These are phyloP conservation scores for Siniperca obscura DNA, from an alignment of 2,797 vertebrate species.

Conservation along the genomic window DNA sequence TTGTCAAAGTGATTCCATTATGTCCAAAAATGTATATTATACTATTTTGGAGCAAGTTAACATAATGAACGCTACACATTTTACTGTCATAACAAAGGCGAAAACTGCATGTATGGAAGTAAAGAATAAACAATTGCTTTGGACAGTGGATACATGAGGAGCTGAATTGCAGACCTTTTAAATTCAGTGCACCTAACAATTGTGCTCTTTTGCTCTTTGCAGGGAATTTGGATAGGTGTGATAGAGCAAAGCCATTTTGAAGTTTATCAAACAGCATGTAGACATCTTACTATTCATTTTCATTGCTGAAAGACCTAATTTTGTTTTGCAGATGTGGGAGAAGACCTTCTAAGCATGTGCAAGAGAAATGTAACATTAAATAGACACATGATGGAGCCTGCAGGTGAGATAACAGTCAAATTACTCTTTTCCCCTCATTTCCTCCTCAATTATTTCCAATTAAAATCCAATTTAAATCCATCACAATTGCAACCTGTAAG, in stretches of 20 bases:
- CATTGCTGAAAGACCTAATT: not conserved
- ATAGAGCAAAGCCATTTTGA: not conserved
- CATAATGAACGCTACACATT: too few relatives aligned
- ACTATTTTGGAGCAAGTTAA: too few relatives aligned
- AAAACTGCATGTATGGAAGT: too few relatives aligned
- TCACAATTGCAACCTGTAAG: too few relatives aligned
- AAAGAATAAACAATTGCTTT: too few relatives aligned
- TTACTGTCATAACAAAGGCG: too few relatives aligned
- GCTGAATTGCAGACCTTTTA: not conserved
- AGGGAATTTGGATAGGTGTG: not conserved
- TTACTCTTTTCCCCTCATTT: not conserved
- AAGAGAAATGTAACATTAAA: slow-evolving; percentile 89
- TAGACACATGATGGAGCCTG: slow-evolving; percentile 77
- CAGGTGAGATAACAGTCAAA: slow-evolving; percentile 79
- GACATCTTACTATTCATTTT: not conserved
- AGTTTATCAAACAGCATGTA: not conserved
- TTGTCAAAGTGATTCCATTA: too few relatives aligned
- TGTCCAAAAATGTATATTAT: too few relatives aligned
- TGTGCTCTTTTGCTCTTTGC: not conserved
- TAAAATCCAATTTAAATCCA: too few relatives aligned
- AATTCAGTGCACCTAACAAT: not conserved
- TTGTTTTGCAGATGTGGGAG: slow-evolving; percentile 90
- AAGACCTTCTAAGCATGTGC: slow-evolving; percentile 94
- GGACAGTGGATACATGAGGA: too few relatives aligned
- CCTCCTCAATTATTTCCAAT: not conserved